phyloP scores from a whole-genome alignment of 2,113 vertebrate species.

The Oostethus manadensis region DNA sequence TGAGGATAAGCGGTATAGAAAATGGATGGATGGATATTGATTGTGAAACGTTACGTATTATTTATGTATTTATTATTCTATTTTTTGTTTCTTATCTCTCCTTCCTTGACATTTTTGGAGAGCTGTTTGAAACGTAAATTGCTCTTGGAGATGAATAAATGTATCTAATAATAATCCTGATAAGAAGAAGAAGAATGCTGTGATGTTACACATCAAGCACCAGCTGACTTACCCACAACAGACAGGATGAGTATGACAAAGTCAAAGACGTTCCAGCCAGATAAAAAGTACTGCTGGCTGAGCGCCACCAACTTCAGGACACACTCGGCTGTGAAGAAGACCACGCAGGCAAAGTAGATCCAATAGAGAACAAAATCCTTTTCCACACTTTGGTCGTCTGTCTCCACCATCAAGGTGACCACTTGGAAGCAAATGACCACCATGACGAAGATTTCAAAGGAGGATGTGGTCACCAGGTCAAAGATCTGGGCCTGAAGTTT shows the following conservation, averaged over 20 bases:
- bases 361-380: slow-evolving; percentile 78
- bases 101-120: no score
- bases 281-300: slow-evolving; percentile 83
- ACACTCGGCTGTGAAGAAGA: slow-evolving; percentile 86
- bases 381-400: slow-evolving; percentile 82
- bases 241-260: slow-evolving; percentile 95
- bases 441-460: slow-evolving; percentile 94
- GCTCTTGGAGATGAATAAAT: no score
- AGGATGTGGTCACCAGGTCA: slow-evolving; percentile 85
- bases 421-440: slow-evolving; percentile 94
- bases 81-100: no score
- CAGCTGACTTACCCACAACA: slow-evolving; percentile 77
- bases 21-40: no score
- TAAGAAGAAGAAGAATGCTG: no score
- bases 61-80: no score
- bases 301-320: slow-evolving; percentile 84
- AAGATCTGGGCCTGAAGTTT: slow-evolving; percentile 75
- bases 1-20: no score
- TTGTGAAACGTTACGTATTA: no score
- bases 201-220: no score
- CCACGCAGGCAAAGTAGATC: slow-evolving; percentile 85
- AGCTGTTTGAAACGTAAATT: no score
- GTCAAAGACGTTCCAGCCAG: slow-evolving; percentile 96
- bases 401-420: slow-evolving; percentile 98
- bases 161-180: no score